Percentiles rank a stretch among this genome's conserved stretches.
phyloP scores from a whole-genome alignment of 92 coral and sea anemone species.

The Heliopora coerulea region DNA sequence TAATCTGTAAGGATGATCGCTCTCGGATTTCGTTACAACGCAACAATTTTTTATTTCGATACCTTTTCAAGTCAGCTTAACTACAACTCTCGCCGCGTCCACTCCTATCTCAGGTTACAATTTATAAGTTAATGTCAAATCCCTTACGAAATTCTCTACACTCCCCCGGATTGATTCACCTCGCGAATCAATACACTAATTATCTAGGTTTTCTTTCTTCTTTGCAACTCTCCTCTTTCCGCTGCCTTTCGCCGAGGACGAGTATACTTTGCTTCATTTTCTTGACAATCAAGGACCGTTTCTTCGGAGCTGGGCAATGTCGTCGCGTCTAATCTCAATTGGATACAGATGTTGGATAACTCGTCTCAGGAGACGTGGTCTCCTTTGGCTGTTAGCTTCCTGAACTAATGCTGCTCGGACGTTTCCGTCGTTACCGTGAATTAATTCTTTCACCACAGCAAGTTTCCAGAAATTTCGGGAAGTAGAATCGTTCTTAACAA shows the following conservation, averaged over 20 bases:
- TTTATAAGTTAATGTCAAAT: too few species aligned
- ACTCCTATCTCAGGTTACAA: too few species aligned
- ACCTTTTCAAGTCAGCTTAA: too few species aligned
- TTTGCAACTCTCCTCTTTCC: conserved; percentile 7
- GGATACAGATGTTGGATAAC: conserved; percentile 39
- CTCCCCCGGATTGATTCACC: too few species aligned
- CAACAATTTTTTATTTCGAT: too few species aligned
- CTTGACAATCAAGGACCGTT: neutral
- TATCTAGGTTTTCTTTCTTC: neutral
- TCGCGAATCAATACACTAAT: too few species aligned
- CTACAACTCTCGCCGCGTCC: too few species aligned
- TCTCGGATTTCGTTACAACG: too few species aligned
- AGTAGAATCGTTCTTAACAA: conserved; percentile 42
- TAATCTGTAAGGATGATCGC: too few species aligned
- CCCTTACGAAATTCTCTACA: too few species aligned
- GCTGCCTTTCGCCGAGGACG: conserved; percentile 3
- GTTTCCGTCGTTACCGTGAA: conserved; percentile 41
- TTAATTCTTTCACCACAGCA: conserved; percentile 45
- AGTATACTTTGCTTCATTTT: neutral
- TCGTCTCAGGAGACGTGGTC: conserved; percentile 39
- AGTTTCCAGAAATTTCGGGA: conserved; percentile 51
- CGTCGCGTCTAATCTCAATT: conserved; percentile 6
- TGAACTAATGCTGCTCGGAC: conserved; percentile 50
- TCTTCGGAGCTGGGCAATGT: neutral
- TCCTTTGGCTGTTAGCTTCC: conserved; percentile 29